phyloP scores from a whole-genome alignment of 2,888 invertebrate species.

The Desoria tigrina region DNA sequence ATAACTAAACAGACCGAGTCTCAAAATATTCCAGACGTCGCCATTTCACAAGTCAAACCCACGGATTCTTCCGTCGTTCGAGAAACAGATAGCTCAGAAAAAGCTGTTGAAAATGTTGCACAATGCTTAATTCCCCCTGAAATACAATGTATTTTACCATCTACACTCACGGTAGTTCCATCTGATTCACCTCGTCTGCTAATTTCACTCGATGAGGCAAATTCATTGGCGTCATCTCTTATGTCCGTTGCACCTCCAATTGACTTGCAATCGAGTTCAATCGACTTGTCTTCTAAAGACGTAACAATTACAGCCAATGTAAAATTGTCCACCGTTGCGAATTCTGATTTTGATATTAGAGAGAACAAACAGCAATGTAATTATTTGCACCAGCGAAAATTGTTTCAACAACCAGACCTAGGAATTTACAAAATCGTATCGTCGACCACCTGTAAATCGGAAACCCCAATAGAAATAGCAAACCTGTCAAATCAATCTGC shows the following conservation, averaged over 20 bases:
- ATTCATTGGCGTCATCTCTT: neutral
- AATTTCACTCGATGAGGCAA: constrained; percentile 18
- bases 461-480: too few relatives aligned
- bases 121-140: constrained; percentile 40
- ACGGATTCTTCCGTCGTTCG: neutral
- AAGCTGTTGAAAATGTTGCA: neutral
- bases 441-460: too few relatives aligned
- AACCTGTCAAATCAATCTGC: too few relatives aligned
- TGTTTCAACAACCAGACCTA: too few relatives aligned
- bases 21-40: too few relatives aligned
- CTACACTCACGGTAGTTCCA: constrained; percentile 47
- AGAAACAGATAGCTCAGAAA: neutral
- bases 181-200: constrained; percentile 35
- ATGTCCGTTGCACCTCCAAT: neutral
- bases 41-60: too few relatives aligned
- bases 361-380: too few relatives aligned
- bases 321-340: too few relatives aligned
- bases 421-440: too few relatives aligned
- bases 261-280: neutral
- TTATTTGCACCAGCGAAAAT: too few relatives aligned
- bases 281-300: neutral
- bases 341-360: too few relatives aligned
- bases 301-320: neutral
- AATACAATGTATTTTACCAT: constrained; percentile 46
- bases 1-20: too few relatives aligned